Evolutionary conservation across 1,140 invertebrate genomes (phyloP), one percentile per base, ranked within the genome.

Genomic region (Dendroctonus ponderosae): DNA sequence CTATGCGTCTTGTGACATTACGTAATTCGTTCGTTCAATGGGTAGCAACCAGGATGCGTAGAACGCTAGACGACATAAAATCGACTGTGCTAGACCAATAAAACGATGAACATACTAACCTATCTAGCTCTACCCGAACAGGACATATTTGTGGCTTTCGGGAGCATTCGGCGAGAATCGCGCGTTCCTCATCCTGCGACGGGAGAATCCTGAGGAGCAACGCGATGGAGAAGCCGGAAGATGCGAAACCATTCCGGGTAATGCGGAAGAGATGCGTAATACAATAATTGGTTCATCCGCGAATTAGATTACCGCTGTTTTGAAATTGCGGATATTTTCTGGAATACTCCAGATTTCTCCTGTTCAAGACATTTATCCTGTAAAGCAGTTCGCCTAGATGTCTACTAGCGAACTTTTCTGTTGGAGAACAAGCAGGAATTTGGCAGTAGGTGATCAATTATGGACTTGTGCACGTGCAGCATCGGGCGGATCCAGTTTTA

Each of bases 91-190:
- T 14, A 53, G 38, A 62, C 7, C 38, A 8, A 42, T 40, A 14
- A 46, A 63, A 44, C 41, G 12, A 42, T 14, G 42, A 42, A 63
- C 62, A 63, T 49, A 63, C 62, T 63, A 63, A 63, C 62, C 62
- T 63, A 44, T 63, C 41, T 63, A 54, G 26, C 49, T 12, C 41
- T 49, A 42, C 41, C 62, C 62, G 62, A 63, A 63, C 37, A 26
- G 26, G 52, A 53, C 48, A 63, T 63, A 63, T 63, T 63, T 56
- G 51, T 14, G 62, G 41, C 52, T 14, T 44, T 63, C 62, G 62
- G 26, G 5, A 26, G 6, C 11, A 9, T 4, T 63, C 62, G 62
- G 62, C 3, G 8, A 14, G 7, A 6, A 6, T 63, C 62, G 62
- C 11, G 50, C 11, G 40, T 9, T 14, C 42, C 14, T 62, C 26